Evolutionary conservation across 2,113 vertebrate genomes (phyloP).

Genomic region (Alethe diademata): DNA sequence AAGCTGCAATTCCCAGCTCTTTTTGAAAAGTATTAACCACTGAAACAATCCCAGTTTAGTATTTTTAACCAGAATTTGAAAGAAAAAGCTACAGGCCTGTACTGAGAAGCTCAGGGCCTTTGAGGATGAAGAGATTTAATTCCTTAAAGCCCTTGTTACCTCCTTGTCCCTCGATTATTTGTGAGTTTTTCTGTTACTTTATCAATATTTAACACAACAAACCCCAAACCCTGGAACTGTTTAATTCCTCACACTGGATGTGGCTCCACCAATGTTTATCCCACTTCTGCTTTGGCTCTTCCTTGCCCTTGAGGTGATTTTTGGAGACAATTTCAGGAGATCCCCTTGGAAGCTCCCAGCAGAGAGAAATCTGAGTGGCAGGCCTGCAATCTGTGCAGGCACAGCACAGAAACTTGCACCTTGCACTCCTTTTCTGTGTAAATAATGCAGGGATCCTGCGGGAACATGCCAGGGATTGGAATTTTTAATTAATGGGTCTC

Average conservation of each 20-base stretch:
- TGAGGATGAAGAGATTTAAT: neutral
- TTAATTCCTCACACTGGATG: neutral
- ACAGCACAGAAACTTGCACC: conserved; percentile 70
- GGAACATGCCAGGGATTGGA: conserved; percentile 76
- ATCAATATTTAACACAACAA: neutral
- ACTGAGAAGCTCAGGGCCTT: neutral
- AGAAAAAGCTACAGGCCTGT: neutral
- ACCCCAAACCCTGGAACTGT: neutral
- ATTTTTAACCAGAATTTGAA: neutral
- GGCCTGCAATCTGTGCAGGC: conserved; percentile 41
- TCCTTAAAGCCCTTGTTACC: neutral
- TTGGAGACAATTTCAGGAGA: conserved; percentile 30
- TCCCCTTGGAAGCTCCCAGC: neutral
- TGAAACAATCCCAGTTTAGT: neutral
- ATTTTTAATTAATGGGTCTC: conserved; percentile 83
- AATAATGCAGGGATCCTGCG: conserved; percentile 77
- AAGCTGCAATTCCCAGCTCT: neutral
- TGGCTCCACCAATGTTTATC: neutral
- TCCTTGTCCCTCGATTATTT: neutral
- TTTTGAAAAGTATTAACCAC: neutral
- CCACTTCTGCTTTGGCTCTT: neutral
- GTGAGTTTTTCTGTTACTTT: neutral
- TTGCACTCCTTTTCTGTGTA: conserved; percentile 71
- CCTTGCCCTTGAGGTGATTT: conserved; percentile 48
- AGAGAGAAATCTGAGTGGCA: conserved; percentile 46